Evolutionary conservation across 1,140 invertebrate genomes (phyloP).

Genomic region (Bombus superbus): DNA sequence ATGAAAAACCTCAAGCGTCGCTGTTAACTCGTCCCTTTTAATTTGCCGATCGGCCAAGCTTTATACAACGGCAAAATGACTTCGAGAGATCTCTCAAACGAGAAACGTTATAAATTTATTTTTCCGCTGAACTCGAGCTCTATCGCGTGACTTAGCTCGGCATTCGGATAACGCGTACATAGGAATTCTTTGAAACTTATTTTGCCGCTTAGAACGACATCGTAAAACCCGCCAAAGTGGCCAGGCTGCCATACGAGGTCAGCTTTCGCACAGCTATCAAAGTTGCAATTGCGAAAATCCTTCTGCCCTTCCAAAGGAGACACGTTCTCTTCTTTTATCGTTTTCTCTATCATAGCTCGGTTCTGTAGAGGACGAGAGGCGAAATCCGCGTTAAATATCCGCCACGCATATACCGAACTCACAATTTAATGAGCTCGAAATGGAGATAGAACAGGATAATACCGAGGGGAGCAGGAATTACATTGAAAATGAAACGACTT

Average conservation of each 20-base stretch:
- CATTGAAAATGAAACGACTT: slow-evolving; percentile 42
- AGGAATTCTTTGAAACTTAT: background rate
- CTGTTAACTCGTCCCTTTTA: background rate
- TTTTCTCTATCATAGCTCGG: too few relatives aligned
- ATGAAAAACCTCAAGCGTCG: too few relatives aligned
- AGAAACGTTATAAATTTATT: background rate
- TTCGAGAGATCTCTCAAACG: background rate
- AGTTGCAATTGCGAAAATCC: slow-evolving; percentile 35
- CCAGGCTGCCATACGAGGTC: background rate
- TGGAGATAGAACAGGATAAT: slow-evolving; percentile 36
- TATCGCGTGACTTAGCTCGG: background rate
- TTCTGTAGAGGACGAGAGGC: background rate
- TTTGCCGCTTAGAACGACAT: background rate
- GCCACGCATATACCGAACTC: slow-evolving; percentile 34
- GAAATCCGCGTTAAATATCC: slow-evolving; percentile 26
- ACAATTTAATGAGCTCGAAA: slow-evolving; percentile 39
- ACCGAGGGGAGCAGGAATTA: slow-evolving; percentile 8
- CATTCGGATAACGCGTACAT: background rate
- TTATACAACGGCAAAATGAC: background rate
- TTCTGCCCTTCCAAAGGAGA: background rate
- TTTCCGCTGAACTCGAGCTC: too few relatives aligned
- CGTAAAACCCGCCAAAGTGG: background rate
- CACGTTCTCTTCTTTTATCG: background rate
- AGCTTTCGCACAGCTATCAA: slow-evolving; percentile 3
- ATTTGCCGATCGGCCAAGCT: background rate